These are phyloP conservation scores for Ptilodon capucinus DNA, from an alignment of 2,888 invertebrate genomes.

Conservation along the genomic window DNA sequence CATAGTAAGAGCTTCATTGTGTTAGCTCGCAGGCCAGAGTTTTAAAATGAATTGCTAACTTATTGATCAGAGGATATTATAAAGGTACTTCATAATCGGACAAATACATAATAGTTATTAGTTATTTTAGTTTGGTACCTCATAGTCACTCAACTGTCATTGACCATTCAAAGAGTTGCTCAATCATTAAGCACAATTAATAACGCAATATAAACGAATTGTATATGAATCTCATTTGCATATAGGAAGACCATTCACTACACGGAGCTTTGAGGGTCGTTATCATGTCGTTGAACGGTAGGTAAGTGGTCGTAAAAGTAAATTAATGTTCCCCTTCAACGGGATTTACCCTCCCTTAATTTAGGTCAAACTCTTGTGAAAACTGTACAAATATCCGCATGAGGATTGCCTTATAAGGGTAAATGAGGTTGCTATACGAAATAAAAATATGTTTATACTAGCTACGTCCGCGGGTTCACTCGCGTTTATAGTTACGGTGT, in stretches of 20 bases:
- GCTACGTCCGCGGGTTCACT: too few species aligned
- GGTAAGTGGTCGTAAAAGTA: conserved; percentile 55
- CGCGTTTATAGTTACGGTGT: too few species aligned
- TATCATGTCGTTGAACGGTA: conserved; percentile 51
- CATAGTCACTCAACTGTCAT: too few species aligned
- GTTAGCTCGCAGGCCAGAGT: too few species aligned
- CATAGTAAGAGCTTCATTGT: too few species aligned
- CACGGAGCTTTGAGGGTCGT: conserved; percentile 39
- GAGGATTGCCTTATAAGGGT: conserved; percentile 30
- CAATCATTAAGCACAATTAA: conserved; percentile 2
- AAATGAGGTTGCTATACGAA: conserved; percentile 8
- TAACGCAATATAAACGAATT: conserved; percentile 26
- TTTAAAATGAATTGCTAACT: too few species aligned
- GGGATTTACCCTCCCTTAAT: conserved; percentile 40
- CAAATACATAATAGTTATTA: too few species aligned
- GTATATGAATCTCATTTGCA: conserved; percentile 30
- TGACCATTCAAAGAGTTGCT: not conserved
- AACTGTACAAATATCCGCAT: conserved; percentile 37
- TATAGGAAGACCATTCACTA: conserved; percentile 29
- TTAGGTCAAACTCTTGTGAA: conserved; percentile 51
- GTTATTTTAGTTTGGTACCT: too few species aligned
- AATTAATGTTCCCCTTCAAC: conserved; percentile 50
- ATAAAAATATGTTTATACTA: too few species aligned
- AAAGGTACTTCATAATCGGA: too few species aligned
- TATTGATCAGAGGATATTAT: too few species aligned